These are phyloP conservation scores for Benthosema pterotum DNA, from an alignment of 2,797 vertebrate genomes.

Conservation along the genomic window DNA sequence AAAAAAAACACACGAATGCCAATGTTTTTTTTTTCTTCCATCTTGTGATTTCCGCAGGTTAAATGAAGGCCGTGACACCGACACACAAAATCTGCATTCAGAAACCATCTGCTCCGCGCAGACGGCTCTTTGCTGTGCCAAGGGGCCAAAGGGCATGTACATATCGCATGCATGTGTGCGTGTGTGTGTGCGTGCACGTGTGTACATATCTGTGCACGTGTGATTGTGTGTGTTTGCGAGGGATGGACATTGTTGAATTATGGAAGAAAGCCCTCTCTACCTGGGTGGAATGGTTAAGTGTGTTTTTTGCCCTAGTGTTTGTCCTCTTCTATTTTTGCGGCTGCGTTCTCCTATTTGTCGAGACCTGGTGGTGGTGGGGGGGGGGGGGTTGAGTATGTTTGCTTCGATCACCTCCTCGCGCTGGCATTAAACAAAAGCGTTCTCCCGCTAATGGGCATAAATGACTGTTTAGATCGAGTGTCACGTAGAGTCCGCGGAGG, in stretches of 20 bases:
- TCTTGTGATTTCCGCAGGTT: slow-evolving; percentile 39
- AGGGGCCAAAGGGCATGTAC: slow-evolving; percentile 61
- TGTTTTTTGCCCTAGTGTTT: slow-evolving; percentile 47
- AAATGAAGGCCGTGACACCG: slow-evolving; percentile 29
- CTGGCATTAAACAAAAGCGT: slow-evolving; percentile 23
- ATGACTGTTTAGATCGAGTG: slow-evolving; percentile 50
- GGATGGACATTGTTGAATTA: slow-evolving; percentile 60
- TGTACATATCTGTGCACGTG: no score
- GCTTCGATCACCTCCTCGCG: slow-evolving; percentile 17
- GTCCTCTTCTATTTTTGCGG: slow-evolving; percentile 23
- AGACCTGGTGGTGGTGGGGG: slow-evolving; percentile 32
- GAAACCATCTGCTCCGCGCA: slow-evolving; percentile 27
- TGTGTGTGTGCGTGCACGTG: slow-evolving; percentile 7
- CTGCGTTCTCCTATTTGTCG: slow-evolving; percentile 38
- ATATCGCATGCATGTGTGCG: slow-evolving; percentile 13
- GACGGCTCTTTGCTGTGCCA: slow-evolving; percentile 36
- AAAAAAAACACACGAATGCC: slow-evolving; percentile 30
- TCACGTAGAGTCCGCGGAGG: slow-evolving; percentile 59
- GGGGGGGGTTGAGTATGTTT: slow-evolving; percentile 41
- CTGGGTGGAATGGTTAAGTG: slow-evolving; percentile 39
- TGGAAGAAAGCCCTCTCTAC: slow-evolving; percentile 50
- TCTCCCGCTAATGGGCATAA: slow-evolving; percentile 45
- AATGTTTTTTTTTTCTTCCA: slow-evolving; percentile 30
- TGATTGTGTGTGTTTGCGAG: slow-evolving; percentile 9
- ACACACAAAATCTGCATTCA: slow-evolving; percentile 55